phyloP scores from a whole-genome alignment of 1,140 invertebrate genomes.

The Muscidifurax raptorellus region DNA sequence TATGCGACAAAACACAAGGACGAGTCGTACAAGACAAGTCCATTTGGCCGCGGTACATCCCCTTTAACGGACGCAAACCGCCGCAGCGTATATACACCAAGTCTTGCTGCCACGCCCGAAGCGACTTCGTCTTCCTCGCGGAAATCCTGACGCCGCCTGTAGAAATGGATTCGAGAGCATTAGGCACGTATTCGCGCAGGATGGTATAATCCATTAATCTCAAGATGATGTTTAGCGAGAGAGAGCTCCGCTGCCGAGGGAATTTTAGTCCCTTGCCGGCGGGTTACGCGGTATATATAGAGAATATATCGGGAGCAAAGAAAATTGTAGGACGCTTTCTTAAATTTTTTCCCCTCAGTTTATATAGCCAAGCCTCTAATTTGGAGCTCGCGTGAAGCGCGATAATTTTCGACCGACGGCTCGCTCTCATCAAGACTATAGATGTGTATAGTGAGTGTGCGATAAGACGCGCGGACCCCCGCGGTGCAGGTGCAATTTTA shows the following conservation, averaged over 20 bases:
- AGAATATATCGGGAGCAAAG: background rate
- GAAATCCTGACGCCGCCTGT: background rate
- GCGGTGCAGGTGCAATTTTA: background rate
- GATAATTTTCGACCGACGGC: background rate
- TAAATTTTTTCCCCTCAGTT: too few species aligned
- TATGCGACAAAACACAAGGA: background rate
- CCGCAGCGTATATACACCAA: background rate
- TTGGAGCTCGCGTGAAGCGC: background rate
- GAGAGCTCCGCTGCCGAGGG: too few species aligned
- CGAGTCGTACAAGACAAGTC: conserved; percentile 3
- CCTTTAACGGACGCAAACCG: conserved; percentile 25
- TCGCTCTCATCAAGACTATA: conserved; percentile 4
- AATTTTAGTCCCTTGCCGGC: background rate
- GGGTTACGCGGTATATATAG: too few species aligned
- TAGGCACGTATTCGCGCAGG: background rate
- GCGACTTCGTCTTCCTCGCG: background rate
- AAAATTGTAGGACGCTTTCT: background rate
- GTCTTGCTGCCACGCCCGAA: conserved; percentile 35
- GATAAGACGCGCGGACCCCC: background rate
- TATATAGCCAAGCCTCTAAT: background rate
- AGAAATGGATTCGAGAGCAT: background rate
- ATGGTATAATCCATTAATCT: background rate
- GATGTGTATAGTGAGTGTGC: conserved; percentile 2
- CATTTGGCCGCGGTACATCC: conserved; percentile 29
- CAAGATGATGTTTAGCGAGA: background rate